phyloP scores from a whole-genome alignment of 2,888 invertebrate species.

The Ormyrus pomaceus region DNA sequence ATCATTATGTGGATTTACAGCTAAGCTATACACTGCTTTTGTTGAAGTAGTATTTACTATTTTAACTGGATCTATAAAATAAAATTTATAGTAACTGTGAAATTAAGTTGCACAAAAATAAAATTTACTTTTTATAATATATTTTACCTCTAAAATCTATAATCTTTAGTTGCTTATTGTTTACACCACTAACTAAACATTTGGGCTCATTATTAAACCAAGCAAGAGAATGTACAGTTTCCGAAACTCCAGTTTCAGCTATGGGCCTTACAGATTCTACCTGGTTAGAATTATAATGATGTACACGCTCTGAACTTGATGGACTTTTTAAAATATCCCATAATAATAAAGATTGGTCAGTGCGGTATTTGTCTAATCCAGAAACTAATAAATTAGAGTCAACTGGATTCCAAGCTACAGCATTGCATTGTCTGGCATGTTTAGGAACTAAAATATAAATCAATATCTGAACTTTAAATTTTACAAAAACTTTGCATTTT shows the following conservation, averaged over 20 bases:
- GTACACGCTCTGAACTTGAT: conserved; percentile 69
- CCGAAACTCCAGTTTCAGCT: conserved; percentile 88
- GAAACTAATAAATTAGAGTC: conserved; percentile 90
- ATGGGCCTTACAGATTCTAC: conserved; percentile 80
- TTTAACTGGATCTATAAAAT: conserved; percentile 82
- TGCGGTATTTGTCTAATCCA: conserved; percentile 92
- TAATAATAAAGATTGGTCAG: conserved; percentile 90
- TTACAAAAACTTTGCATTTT: not conserved
- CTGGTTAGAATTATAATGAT: conserved; percentile 73
- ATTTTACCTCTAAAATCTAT: conserved; percentile 91
- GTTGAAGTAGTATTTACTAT: conserved; percentile 83
- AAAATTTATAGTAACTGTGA: conserved; percentile 22
- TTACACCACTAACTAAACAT: conserved; percentile 91
- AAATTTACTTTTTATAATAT: not conserved
- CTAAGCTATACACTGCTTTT: conserved; percentile 90
- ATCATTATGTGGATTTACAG: conserved; percentile 86
- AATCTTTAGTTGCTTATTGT: conserved; percentile 90
- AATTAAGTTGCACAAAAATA: conserved; percentile 5
- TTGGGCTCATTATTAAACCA: conserved; percentile 88
- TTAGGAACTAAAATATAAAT: conserved; percentile 81
- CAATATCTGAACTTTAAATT: not conserved
- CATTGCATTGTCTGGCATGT: conserved; percentile 90
- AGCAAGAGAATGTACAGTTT: conserved; percentile 88
- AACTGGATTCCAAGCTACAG: conserved; percentile 90
- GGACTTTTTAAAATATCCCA: conserved; percentile 87